Percentiles rank a stretch among this genome's conserved stretches.
Evolutionary conservation across 2,888 invertebrate genomes (phyloP).

Genomic region (Agrochola lychnidis): DNA sequence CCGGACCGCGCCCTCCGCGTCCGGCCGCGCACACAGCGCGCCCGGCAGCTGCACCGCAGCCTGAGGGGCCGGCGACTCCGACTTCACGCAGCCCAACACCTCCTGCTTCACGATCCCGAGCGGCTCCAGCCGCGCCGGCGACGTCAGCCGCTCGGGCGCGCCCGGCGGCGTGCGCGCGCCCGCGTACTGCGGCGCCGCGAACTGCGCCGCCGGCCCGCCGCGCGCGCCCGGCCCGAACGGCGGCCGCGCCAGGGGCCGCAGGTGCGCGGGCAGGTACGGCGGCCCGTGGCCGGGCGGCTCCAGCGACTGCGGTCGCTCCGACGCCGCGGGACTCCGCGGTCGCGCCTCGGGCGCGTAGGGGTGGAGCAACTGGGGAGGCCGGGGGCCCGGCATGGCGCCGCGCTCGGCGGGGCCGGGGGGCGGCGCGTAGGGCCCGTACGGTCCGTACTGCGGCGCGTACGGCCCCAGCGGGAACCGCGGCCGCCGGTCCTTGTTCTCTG

Average conservation of each 20-base stretch:
- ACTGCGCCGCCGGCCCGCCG: constrained; percentile 30
- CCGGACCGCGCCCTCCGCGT: constrained; percentile 71
- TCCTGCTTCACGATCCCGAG: constrained; percentile 51
- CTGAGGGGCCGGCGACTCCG: constrained; percentile 71
- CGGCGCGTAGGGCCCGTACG: constrained; percentile 87
- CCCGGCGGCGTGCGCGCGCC: constrained; percentile 54
- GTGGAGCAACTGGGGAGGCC: constrained; percentile 59
- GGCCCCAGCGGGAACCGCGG: constrained; percentile 86
- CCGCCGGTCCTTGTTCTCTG: constrained; percentile 85
- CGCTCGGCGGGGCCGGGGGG: constrained; percentile 55
- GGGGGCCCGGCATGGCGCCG: constrained; percentile 42
- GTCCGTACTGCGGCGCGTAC: constrained; percentile 87
- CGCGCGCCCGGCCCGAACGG: constrained; percentile 79
- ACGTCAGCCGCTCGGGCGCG: not conserved
- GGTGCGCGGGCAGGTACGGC: constrained; percentile 56
- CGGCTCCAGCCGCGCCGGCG: constrained; percentile 49
- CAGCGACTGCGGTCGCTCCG: constrained; percentile 71
- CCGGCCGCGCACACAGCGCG: constrained; percentile 29
- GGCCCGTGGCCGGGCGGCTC: constrained; percentile 30
- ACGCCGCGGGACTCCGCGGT: constrained; percentile 67
- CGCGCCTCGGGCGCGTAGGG: constrained; percentile 41
- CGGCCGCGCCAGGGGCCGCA: constrained; percentile 66
- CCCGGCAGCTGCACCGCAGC: not conserved
- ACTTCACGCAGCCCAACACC: constrained; percentile 39
- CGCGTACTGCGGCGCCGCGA: constrained; percentile 52